Base-by-base conservation (phyloP, 2,888 invertebrate species). In the Tethea ocularis region DNA sequence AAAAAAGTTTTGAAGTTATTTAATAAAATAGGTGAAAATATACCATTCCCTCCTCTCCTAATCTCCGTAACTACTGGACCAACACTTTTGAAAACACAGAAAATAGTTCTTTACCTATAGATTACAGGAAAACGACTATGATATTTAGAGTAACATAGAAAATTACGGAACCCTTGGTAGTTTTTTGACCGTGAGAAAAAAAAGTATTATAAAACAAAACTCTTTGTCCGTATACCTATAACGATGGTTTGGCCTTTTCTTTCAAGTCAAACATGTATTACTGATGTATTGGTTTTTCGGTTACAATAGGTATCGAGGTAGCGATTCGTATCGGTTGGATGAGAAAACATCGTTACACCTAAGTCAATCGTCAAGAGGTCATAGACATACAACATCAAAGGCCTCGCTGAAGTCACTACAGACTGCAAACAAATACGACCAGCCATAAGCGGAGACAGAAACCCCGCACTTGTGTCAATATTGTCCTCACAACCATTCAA, bases 381-480 rank as follows among this genome's bases (percentile, higher is more conserved):
- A 61, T 64, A 65, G 56, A 61, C 57, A 64, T 64, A 67, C 65
- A 65, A 61, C 55, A 63, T 66, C 68, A 74, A 73, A 72, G 75
- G 72, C 67, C 22, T 54, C 33, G 22, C 60, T 64, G 63, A 66
- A 63, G 67, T 68, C 67, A 66, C 66, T 52, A 52, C 57, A 61
- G 57, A 52, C 61, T 57, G 61, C 61, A 60, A 63, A 67, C 69
- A 65, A 33, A 33, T 33, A 33, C 33, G 64, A 62, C 58, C 52
- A 46, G 36, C 38, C 56, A 52, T 55, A 61, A 54, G 64, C 51
- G 60, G 51, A 41, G 60, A 76, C 72, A 76, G 83, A 84, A 84
- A 80, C 84, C 78, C 73, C 78, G 77, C 87, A 90, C 86, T 91
- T 87, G 89, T 82, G 86, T 89, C 84, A 89, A 90, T 87, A 89